Base-by-base conservation (phyloP, 2,113 vertebrate genomes). In the Alouatta palliata region DNA sequence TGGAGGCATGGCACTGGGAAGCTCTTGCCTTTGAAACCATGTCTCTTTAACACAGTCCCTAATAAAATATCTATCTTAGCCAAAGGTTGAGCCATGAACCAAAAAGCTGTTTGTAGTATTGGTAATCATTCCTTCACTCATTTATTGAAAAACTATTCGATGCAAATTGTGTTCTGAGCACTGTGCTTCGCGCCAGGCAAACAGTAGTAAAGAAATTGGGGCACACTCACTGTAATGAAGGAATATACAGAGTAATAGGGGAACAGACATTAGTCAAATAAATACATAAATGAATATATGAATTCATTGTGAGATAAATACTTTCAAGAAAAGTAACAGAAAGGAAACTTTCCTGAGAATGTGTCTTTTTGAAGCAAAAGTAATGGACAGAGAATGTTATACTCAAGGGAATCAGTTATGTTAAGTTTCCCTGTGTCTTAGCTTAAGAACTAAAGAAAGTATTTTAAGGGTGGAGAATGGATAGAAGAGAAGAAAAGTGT, bases 91-190 rank as follows among this genome's bases (percentile, higher is more conserved):
- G 40, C 17, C 19, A 47, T 3, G 4, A 77, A 84, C 35, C 6
- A 73, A 54, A 94, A 97, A 87, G 40, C 25, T 70, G 1, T 94
- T 92, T 84, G 20, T 81, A 80, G 81, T 49, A 58, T 52, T 90
- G 40, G 23, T 13, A 54, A 20, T 47, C 1, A 52, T 58, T 95
- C 11, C 8, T 86, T 90, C 14, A 79, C 10, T 87, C 58, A 85
- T 81, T 83, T 37, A 37, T 79, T 89, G 4, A 89, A 84, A 95
- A 49, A 64, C 6, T 45, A 71, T 76, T 58, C 5, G 35, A 23
- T 47, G 61, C 1, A 19, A 56, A 2, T 27, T 92, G 1, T 68
- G 8, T 6, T 73, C 27, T 20, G 90, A 61, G 37, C 8, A 17
- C 23, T 66, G 23, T 43, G 49, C 32, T 95, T 79, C 80, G n/a